A percentile compares a stretch with the other conserved stretches of the same genome.
Evolutionary conservation across 92 coral and sea anemone species (phyloP).

Genomic region (Porites divaricata): DNA sequence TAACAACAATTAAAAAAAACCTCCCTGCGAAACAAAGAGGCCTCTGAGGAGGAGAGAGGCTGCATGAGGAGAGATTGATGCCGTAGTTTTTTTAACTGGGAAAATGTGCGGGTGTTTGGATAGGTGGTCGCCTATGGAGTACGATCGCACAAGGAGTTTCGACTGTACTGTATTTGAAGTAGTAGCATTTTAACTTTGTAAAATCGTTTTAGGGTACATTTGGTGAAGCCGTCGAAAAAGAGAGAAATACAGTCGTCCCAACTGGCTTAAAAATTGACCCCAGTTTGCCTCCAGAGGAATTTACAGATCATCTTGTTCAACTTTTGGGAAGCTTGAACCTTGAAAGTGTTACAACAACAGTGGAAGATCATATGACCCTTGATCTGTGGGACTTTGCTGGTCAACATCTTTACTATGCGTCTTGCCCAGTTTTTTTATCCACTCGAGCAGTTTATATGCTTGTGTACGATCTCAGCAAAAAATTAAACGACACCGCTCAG

Average conservation of each 20-base stretch:
- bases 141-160: too few relatives aligned
- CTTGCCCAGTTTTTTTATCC: neutral
- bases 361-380: neutral
- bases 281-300: neutral
- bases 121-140: too few relatives aligned
- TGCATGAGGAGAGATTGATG: too few relatives aligned
- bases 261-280: neutral
- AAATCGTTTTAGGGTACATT: too few relatives aligned
- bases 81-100: too few relatives aligned
- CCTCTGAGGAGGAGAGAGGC: too few relatives aligned
- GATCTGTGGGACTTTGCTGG: neutral
- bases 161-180: too few relatives aligned
- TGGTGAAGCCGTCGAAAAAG: neutral
- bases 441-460: neutral
- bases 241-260: neutral
- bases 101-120: too few relatives aligned
- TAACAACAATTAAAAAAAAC: too few relatives aligned
- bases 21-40: too few relatives aligned
- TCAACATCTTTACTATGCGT: neutral
- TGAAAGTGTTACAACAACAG: neutral
- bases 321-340: neutral
- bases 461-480: slow-evolving; percentile 69
- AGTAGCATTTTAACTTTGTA: too few relatives aligned
- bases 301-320: neutral
- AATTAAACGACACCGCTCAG: slow-evolving; percentile 51